Evolutionary conservation across 2,888 invertebrate genomes (phyloP), one percentile per base, ranked within the genome.

Genomic region (Diploptera punctata): DNA sequence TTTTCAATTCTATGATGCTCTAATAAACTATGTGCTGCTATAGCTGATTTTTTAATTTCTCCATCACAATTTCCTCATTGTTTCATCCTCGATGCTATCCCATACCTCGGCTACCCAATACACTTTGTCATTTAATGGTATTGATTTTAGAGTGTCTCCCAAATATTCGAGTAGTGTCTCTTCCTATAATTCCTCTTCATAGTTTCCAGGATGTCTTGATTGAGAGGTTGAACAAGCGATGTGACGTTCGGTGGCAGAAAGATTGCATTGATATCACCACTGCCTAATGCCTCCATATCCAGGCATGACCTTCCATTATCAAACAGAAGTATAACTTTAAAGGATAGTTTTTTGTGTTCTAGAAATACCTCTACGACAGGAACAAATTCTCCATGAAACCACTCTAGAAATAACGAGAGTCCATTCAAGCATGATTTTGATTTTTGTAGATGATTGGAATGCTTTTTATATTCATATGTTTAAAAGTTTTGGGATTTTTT

Each of bases 151-250:
- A 49, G 16, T 13, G n/a, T 49, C 49, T 5, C n/a, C 49, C 49
- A 49, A 49, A 49, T 49, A 5, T 49, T 49, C n/a, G 5, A n/a
- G 4, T 49, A 49, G 49, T 13, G 38, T 49, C 49, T 49, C n/a
- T 49, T 49, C n/a, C 49, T 49, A n/a, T 60, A 60, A 29, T 60
- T 60, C 7, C 60, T 52, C 21, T 52, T 52, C n/a, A 52, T 7
- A n/a, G 52, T 52, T 52, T 19, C 21, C 21, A 52, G 60, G 44
- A 21, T 29, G 24, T 24, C 24, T 29, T 21, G 60, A 60, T 60
- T n/a, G n/a, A 60, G 60, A 60, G 60, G 60, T 29, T 60, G 60
- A 26, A 60, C n/a, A n/a, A 60, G 60, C 10, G 26, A 29, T 60
- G 60, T 60, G 16, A 60, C 60, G 21, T 60, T 60, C 29, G 26